Conservation (phyloP, 2,113 vertebrate species). For the Protobothrops flavoviridis region DNA sequence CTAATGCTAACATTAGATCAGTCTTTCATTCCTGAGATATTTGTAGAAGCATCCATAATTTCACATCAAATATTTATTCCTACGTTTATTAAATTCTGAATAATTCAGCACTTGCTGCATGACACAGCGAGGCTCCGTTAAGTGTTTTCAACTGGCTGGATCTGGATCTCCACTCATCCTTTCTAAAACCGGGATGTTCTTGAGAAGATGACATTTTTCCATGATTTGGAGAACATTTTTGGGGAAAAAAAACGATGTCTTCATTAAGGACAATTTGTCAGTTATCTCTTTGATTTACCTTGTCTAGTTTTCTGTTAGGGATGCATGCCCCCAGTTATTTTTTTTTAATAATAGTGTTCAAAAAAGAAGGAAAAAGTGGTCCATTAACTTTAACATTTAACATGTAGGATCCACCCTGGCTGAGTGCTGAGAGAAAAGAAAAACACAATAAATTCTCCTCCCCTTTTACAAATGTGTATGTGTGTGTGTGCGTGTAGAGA, state of each 20-base stretch:
- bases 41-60: slow-evolving; percentile 74
- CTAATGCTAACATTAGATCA: slow-evolving; percentile 62
- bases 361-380: too few species aligned
- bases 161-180: slow-evolving; percentile 68
- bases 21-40: slow-evolving; percentile 68
- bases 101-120: slow-evolving; percentile 70
- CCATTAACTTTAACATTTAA: too few species aligned
- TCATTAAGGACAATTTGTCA: too few species aligned
- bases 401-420: too few species aligned
- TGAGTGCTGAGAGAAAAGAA: too few species aligned
- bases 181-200: slow-evolving; percentile 24
- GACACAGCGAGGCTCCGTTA: slow-evolving; percentile 56
- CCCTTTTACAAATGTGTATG: too few species aligned
- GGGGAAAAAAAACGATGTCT: neutral
- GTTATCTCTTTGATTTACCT: too few species aligned
- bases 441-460: too few species aligned
- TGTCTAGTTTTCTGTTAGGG: neutral
- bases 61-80: slow-evolving; percentile 81
- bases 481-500: too few species aligned
- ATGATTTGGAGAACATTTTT: neutral
- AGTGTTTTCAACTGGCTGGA: slow-evolving; percentile 57
- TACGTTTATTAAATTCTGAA: slow-evolving; percentile 80
- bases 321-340: neutral
- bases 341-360: too few species aligned
- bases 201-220: neutral